Base-by-base conservation (phyloP, 2,888 invertebrate genomes). In the Gasteruption jaculator region DNA sequence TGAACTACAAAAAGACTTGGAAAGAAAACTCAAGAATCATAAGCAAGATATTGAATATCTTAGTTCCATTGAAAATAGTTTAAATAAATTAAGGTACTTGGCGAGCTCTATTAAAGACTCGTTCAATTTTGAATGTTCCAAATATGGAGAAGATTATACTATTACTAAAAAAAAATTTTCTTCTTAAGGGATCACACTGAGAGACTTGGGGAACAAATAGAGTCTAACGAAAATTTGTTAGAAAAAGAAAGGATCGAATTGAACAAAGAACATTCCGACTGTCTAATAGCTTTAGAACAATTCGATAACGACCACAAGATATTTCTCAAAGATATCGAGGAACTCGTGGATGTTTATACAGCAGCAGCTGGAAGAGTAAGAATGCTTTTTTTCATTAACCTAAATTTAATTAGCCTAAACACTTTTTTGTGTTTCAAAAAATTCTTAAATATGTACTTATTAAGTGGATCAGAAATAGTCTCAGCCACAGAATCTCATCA, bases 341-440 rank as follows among this genome's bases (percentile, higher is more conserved):
- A 40, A 18, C 52, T 68, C 5, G 21, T 61, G n/a, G 48, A 56
- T 31, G 48, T 57, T 11, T 68, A 69, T 38, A 46, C 52, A 3
- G 53, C 60, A 45, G 58, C 63, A 6, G 41, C 51, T 18, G 54
- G 58, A 41, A 66, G 65, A 49, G 69, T 69, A 48, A 43, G 14
- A n/a, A n/a, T n/a, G n/a, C n/a, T n/a, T n/a, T n/a, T n/a, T n/a
- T n/a, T n/a, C n/a, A n/a, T n/a, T n/a, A n/a, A n/a, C n/a, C n/a
- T n/a, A n/a, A n/a, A n/a, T n/a, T n/a, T 33, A 16, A 19, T 22
- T 27, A 32, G 31, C 27, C 40, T 22, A 5, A n/a, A 33, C 37
- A n/a, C n/a, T n/a, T n/a, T n/a, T n/a, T n/a, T n/a, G n/a, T n/a
- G n/a, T n/a, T n/a, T n/a, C n/a, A n/a, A n/a, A n/a, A n/a, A n/a